Percentiles rank a stretch among this genome's conserved stretches.
These are phyloP conservation scores for Elymnias hypermnestra DNA, from an alignment of 1,140 invertebrate genomes.

Conservation along the genomic window DNA sequence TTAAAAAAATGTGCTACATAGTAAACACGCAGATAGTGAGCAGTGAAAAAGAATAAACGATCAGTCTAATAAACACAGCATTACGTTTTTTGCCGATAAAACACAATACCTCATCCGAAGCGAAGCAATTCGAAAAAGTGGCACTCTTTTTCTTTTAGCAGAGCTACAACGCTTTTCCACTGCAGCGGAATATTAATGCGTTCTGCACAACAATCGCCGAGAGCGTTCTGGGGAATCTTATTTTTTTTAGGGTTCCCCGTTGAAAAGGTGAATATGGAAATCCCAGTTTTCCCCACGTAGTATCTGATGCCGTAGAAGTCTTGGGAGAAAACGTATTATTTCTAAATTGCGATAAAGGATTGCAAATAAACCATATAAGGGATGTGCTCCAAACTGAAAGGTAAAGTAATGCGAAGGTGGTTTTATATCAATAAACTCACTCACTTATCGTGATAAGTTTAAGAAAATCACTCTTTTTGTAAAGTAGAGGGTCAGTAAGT, in stretches of 20 bases:
- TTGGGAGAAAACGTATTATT: too few relatives aligned
- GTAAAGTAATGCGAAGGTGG: too few relatives aligned
- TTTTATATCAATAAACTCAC: too few relatives aligned
- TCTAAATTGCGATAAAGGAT: too few relatives aligned
- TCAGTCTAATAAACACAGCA: slow-evolving; percentile 19
- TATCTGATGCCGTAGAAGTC: too few relatives aligned
- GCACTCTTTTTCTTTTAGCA: slow-evolving; percentile 17
- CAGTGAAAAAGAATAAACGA: slow-evolving; percentile 12
- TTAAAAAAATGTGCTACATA: too few relatives aligned
- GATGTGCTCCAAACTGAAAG: too few relatives aligned
- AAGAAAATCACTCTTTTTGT: too few relatives aligned
- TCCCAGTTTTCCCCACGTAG: too few relatives aligned
- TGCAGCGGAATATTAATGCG: slow-evolving; percentile 23
- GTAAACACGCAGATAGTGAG: neutral
- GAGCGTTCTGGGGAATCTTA: slow-evolving; percentile 23
- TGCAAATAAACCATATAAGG: too few relatives aligned
- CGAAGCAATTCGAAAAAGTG: slow-evolving; percentile 24
- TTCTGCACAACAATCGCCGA: slow-evolving; percentile 21
- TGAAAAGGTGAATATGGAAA: slow-evolving; percentile 16
- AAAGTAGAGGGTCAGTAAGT: too few relatives aligned
- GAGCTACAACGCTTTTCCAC: slow-evolving; percentile 23
- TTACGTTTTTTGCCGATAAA: slow-evolving; percentile 22
- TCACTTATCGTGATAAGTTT: too few relatives aligned
- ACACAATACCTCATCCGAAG: slow-evolving; percentile 20
- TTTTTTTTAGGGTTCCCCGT: slow-evolving; percentile 23